These are phyloP conservation scores for Callimorpha dominula DNA, from an alignment of 2,888 invertebrate species.

Conservation along the genomic window DNA sequence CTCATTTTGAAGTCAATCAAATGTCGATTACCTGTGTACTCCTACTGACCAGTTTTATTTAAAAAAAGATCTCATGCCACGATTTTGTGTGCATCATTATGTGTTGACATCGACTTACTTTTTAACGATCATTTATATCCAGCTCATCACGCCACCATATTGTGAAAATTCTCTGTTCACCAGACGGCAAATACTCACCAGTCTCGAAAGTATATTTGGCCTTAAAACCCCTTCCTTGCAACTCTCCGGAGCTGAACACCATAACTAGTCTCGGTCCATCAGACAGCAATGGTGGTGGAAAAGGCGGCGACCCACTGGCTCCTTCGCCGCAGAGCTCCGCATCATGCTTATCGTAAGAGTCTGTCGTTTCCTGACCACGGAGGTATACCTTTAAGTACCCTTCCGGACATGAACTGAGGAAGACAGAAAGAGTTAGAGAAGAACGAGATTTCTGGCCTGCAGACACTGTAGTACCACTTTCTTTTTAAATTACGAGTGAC, in stretches of 20 bases:
- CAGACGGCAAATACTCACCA: conserved; percentile 80
- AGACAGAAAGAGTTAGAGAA: neutral
- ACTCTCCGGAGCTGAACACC: conserved; percentile 97
- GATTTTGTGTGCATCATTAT: neutral
- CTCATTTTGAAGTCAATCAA: too few species aligned
- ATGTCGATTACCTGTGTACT: too few species aligned
- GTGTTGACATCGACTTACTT: neutral
- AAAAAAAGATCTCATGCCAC: too few species aligned
- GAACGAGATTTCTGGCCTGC: neutral
- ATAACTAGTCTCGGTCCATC: conserved; percentile 97
- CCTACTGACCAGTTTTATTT: too few species aligned
- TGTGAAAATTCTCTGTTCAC: neutral
- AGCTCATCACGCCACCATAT: neutral
- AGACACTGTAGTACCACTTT: too few species aligned
- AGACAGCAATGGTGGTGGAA: conserved; percentile 94
- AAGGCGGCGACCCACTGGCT: conserved; percentile 74
- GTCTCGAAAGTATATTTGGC: conserved; percentile 95
- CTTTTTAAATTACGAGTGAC: neutral
- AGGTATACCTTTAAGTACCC: conserved; percentile 96
- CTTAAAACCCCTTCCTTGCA: conserved; percentile 96
- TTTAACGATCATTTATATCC: neutral
- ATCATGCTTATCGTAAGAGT: conserved; percentile 97
- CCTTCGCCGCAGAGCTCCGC: conserved; percentile 95
- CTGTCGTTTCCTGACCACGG: conserved; percentile 96
- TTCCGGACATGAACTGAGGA: conserved; percentile 89